Base-by-base conservation (phyloP, 92 coral and sea anemone genomes). In the Desmophyllum pertusum region DNA sequence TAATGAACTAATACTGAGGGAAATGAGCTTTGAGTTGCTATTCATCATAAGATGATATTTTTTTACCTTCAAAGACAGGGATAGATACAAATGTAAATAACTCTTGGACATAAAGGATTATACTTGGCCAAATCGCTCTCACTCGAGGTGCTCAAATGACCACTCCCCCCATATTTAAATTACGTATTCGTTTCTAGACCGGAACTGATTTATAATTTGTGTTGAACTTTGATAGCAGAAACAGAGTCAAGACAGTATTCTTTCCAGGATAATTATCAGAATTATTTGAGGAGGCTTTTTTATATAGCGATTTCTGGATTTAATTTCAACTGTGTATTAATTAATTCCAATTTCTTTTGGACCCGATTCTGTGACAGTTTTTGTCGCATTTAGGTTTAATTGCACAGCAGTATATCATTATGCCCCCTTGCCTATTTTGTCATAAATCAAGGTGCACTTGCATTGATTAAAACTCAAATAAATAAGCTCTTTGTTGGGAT, bases 361-460 rank as follows among this genome's bases (percentile, higher is more conserved):
- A 57, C 7, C 64, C 2, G 21, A n/a, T 57, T n/a, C 33, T 57
- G 64, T 14, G 64, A 57, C n/a, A n/a, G n/a, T 25, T 57, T 57
- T 25, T 25, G 17, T 23, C 11, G 65, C 10, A 59, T 6, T 9
- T 6, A 27, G 15, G 27, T 11, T 25, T 25, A 7, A 25, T 33
- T 59, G 65, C 30, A 25, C 15, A 27, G 31, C 29, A 59, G 27
- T 25, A 48, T 13, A 15, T 25, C 17, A 27, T 1, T n/a, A n/a
- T n/a, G n/a, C n/a, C n/a, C n/a, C n/a, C n/a, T n/a, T n/a, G n/a
- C n/a, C n/a, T n/a, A n/a, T n/a, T n/a, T n/a, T n/a, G n/a, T n/a
- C n/a, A 25, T 9, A n/a, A 86, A 72, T 79, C 80, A 85, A 68
- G 66, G 31, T 18, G 75, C 62, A 51, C 39, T 84, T 53, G 64